These are phyloP conservation scores for Pseudomyrmex sp. DNA, from an alignment of 1,140 invertebrate species.

Conservation along the genomic window DNA sequence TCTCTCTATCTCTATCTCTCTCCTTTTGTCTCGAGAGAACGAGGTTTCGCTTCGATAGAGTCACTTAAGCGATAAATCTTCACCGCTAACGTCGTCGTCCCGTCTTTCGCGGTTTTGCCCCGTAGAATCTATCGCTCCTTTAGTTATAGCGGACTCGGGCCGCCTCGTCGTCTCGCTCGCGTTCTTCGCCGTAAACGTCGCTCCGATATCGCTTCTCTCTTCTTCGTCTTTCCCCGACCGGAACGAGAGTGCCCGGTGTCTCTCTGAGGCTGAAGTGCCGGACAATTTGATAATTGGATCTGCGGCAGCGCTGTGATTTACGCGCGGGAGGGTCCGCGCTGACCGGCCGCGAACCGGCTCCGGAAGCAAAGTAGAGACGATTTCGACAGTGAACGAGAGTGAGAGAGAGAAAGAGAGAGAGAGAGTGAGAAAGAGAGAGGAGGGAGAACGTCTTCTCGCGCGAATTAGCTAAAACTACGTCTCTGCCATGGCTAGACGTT, in stretches of 20 bases:
- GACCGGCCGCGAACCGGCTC: conserved; percentile 70
- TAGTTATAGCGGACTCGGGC: conserved; percentile 66
- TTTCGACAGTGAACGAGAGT: conserved; percentile 48
- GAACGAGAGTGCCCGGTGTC: conserved; percentile 36
- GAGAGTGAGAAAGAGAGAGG: no score
- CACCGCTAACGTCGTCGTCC: conserved; percentile 65
- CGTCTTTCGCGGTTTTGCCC: conserved; percentile 79
- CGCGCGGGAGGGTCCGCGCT: conserved; percentile 74
- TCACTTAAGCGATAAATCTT: conserved; percentile 78
- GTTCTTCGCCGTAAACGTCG: conserved; percentile 55
- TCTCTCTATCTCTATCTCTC: not conserved
- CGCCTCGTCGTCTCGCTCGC: conserved; percentile 32
- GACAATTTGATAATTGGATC: conserved; percentile 84
- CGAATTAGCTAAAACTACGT: conserved; percentile 76
- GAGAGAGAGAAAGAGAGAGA: conserved; percentile 37
- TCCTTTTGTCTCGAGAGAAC: not conserved
- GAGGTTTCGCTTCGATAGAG: conserved; percentile 40
- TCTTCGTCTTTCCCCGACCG: conserved; percentile 24
- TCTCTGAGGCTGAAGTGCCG: conserved; percentile 69
- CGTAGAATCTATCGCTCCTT: conserved; percentile 73
- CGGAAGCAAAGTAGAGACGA: conserved; percentile 59
- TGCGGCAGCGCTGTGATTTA: conserved; percentile 79
- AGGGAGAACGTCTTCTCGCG: conserved; percentile 63
- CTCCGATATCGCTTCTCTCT: conserved; percentile 24
- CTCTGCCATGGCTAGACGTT: conserved; percentile 70